These are phyloP conservation scores for Bellardia bayeri DNA, from an alignment of 2,888 invertebrate species.

Conservation along the genomic window DNA sequence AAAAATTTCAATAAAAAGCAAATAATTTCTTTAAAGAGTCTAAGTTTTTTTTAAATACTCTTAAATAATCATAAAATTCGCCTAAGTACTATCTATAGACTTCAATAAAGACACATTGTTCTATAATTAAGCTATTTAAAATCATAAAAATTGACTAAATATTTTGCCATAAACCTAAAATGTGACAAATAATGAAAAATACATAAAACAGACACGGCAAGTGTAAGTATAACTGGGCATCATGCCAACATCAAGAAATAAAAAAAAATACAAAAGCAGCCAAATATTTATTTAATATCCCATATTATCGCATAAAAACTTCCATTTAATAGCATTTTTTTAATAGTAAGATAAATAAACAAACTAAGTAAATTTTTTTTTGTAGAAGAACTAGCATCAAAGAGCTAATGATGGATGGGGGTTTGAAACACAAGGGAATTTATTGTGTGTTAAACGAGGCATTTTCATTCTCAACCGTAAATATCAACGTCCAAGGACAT, in stretches of 20 bases:
- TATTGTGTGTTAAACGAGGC: too few species aligned
- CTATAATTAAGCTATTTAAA: conserved; percentile 32
- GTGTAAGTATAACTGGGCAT: conserved; percentile 38
- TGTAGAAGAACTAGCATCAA: not conserved
- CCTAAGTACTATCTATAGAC: not conserved
- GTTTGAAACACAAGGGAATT: not conserved
- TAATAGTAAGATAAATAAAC: conserved; percentile 42
- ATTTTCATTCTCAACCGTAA: too few species aligned
- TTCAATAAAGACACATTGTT: conserved; percentile 4
- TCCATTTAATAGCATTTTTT: conserved; percentile 45
- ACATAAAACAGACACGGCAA: conserved; percentile 33
- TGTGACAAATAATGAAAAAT: conserved; percentile 57
- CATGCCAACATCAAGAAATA: conserved; percentile 40
- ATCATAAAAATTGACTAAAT: conserved; percentile 19
- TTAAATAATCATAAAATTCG: not conserved
- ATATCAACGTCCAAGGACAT: too few species aligned
- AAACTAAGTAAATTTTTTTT: conserved; percentile 21
- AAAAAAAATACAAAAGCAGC: not conserved
- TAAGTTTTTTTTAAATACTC: not conserved
- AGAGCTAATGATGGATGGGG: not conserved
- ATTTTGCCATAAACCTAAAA: conserved; percentile 32
- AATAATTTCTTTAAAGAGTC: too few species aligned
- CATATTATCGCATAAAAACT: conserved; percentile 53
- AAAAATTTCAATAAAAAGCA: too few species aligned
- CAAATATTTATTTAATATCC: conserved; percentile 49